Evolutionary conservation across 2,113 vertebrate species (phyloP).

Genomic region (Cyrtonyx montezumae): DNA sequence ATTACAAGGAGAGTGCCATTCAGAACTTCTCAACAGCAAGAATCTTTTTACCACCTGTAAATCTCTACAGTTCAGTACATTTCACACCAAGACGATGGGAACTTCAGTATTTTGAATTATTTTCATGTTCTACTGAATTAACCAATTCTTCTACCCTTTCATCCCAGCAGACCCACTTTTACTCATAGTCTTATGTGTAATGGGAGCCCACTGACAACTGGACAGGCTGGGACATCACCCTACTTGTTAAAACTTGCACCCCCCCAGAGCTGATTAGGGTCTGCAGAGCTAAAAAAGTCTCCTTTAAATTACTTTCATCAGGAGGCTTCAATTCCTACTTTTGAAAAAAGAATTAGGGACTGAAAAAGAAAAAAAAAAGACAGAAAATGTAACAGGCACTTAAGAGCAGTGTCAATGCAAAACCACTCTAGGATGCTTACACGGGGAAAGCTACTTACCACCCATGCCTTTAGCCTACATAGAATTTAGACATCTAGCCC

Average conservation of each 20-base stretch:
- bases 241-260: neutral
- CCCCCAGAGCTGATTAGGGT: neutral
- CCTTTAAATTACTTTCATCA: neutral
- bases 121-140: conserved; percentile 1
- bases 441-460: neutral
- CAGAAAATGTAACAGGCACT: neutral
- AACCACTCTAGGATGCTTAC: neutral
- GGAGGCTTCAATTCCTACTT: neutral
- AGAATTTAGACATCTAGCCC: neutral
- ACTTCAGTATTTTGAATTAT: neutral
- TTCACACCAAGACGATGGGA: neutral
- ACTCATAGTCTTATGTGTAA: neutral
- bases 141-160: neutral
- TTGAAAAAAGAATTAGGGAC: neutral
- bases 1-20: conserved; percentile 23
- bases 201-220: neutral
- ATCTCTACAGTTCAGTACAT: neutral
- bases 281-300: neutral
- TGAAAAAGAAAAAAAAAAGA: neutral
- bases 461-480: neutral
- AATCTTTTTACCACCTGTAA: neutral
- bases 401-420: neutral
- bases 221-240: neutral
- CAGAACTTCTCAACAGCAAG: conserved; percentile 19
- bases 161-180: neutral